Evolutionary conservation across 2,113 vertebrate species (phyloP), one percentile per base, ranked within the genome.

Genomic region (Thunnus maccoyii): DNA sequence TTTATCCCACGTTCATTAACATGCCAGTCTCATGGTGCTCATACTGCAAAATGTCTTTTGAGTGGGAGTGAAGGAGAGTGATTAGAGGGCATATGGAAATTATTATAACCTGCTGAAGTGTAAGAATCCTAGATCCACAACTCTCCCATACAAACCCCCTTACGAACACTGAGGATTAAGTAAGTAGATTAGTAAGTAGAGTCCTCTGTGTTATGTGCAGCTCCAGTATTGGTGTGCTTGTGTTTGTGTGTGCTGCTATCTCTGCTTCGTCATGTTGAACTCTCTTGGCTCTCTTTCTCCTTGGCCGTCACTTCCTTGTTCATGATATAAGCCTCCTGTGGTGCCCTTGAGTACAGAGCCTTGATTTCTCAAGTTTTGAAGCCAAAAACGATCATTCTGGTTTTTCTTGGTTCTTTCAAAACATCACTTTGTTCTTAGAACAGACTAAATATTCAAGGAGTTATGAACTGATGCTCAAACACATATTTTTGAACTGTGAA

Each of bases 71-170:
- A 75, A 57, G 25, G 13, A 83, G 80, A 88, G 81, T 82, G 64
- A 90, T 90, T 88, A 87, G 88, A 92, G 88, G 82, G 84, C 88
- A 86, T 89, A 89, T 88, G 78, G 85, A 91, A 89, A 90, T 90
- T 47, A 86, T 87, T 77, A 70, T 72, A 90, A 86, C 72, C 72
- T 86, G 82, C 76, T 82, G 54, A 82, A 83, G 77, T 74, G 46
- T 66, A 81, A 78, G 80, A 61, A 80, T 78, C 77, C 51, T 22
- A 76, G 51, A 88, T 70, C 74, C 76, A 73, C 61, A 55, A 61
- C 70, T 32, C 57, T 76, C 51, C 14, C 22, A 68, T 64, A n/a
- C 20, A 63, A 79, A 61, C 36, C 44, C 18, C 55, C 76, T 65
- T 4, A 47, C 66, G 66, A 82, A 76, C 70, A 73, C 14, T 4